phyloP scores from a whole-genome alignment of 2,888 invertebrate species.

The Dinocampus coccinellae region DNA sequence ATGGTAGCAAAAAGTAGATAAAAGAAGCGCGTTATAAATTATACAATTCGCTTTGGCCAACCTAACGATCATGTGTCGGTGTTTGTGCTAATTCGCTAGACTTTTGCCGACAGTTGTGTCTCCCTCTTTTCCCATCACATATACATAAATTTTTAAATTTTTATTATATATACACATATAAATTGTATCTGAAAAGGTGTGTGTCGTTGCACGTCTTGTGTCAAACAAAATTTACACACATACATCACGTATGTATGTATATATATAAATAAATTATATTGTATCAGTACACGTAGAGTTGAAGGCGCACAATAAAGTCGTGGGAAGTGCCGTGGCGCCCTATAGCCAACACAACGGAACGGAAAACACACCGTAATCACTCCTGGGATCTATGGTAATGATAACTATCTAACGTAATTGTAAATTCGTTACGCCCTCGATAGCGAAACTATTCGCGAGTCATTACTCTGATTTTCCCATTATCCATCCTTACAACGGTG shows the following conservation, averaged over 20 bases:
- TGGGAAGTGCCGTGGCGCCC: constrained; percentile 57
- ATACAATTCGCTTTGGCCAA: constrained; percentile 49
- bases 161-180: neutral
- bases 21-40: constrained; percentile 57
- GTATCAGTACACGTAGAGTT: constrained; percentile 10
- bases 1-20: too few relatives aligned
- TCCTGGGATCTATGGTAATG: constrained; percentile 51
- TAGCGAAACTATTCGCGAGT: constrained; percentile 63
- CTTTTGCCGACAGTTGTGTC: constrained; percentile 34
- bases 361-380: constrained; percentile 48
- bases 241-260: constrained; percentile 25
- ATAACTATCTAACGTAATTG: constrained; percentile 65
- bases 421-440: constrained; percentile 65
- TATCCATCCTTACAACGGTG: constrained; percentile 27
- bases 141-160: neutral
- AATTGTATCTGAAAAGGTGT: constrained; percentile 7
- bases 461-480: constrained; percentile 60
- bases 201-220: constrained; percentile 14
- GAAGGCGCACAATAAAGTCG: constrained; percentile 42
- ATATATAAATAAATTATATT: constrained; percentile 28
- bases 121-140: neutral
- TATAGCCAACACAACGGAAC: constrained; percentile 45
- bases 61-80: constrained; percentile 32
- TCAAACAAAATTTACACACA: constrained; percentile 18
- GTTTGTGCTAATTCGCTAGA: constrained; percentile 56